Percentiles rank a stretch among this genome's conserved stretches.
Conservation (phyloP, 2,797 vertebrate genomes). For the Ciconia nigra region DNA sequence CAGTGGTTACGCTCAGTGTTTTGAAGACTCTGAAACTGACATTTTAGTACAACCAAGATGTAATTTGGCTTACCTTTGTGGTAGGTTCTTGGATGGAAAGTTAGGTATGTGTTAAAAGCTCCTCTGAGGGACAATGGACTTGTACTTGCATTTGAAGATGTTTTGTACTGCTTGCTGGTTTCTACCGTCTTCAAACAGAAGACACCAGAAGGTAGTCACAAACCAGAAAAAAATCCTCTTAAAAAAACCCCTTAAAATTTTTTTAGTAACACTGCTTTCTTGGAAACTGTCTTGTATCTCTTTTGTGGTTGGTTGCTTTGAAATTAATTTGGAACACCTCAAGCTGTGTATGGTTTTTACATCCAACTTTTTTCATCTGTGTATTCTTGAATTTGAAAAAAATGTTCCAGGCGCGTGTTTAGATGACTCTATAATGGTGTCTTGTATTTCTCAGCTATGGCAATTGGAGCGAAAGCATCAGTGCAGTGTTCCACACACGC, state of each 20-base stretch:
- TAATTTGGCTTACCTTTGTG: neutral
- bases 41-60: neutral
- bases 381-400: neutral
- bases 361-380: neutral
- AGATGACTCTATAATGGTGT: neutral
- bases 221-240: neutral
- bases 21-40: neutral
- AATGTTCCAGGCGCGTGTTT: neutral
- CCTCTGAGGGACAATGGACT: neutral
- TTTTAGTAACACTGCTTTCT: neutral
- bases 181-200: neutral
- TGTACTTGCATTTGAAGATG: neutral
- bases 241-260: neutral
- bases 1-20: neutral
- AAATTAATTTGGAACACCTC: neutral
- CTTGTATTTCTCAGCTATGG: neutral
- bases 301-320: neutral
- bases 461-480: neutral
- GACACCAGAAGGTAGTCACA: neutral
- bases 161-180: neutral
- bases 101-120: neutral
- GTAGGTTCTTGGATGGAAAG: neutral
- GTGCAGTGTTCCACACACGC: neutral
- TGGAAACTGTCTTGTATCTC: neutral
- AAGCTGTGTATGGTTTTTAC: neutral